phyloP scores from a whole-genome alignment of 2,113 vertebrate genomes.

The Petrocephalus microphthalmus region DNA sequence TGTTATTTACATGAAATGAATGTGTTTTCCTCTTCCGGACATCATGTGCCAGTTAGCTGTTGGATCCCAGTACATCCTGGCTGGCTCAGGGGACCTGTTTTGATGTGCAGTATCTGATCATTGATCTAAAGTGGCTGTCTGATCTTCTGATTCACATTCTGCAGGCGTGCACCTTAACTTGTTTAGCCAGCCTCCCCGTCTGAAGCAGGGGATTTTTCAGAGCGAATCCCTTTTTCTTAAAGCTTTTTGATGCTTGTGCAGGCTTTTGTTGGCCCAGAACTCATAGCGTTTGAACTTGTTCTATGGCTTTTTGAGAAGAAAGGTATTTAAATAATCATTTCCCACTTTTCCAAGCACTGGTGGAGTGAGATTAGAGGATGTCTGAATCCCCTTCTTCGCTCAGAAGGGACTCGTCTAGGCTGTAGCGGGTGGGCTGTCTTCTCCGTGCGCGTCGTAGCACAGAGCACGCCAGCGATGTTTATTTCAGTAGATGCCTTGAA shows the following conservation, averaged over 20 bases:
- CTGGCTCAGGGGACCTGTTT: not conserved
- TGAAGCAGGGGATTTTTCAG: not conserved
- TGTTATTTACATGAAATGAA: too few species aligned
- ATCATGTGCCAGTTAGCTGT: not conserved
- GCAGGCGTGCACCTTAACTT: not conserved
- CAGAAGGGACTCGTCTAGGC: not conserved
- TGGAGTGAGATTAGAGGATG: not conserved
- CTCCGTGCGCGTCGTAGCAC: not conserved
- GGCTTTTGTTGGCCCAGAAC: not conserved
- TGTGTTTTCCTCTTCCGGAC: not conserved
- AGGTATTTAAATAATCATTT: conserved; percentile 5
- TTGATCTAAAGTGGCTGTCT: not conserved
- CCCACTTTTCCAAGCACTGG: not conserved
- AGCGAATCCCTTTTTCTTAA: not conserved
- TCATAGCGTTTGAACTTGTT: not conserved
- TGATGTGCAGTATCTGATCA: not conserved
- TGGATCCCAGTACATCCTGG: not conserved
- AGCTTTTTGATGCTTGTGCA: not conserved
- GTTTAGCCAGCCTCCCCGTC: not conserved
- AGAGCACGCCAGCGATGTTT: not conserved
- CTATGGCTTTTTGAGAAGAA: not conserved
- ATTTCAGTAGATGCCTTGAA: not conserved
- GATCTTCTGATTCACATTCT: not conserved
- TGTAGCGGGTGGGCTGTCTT: not conserved
- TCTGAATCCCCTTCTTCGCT: not conserved